A percentile compares a stretch with the other conserved stretches of the same genome.
phyloP scores from a whole-genome alignment of 2,113 vertebrate species.

The Aptenodytes forsteri region DNA sequence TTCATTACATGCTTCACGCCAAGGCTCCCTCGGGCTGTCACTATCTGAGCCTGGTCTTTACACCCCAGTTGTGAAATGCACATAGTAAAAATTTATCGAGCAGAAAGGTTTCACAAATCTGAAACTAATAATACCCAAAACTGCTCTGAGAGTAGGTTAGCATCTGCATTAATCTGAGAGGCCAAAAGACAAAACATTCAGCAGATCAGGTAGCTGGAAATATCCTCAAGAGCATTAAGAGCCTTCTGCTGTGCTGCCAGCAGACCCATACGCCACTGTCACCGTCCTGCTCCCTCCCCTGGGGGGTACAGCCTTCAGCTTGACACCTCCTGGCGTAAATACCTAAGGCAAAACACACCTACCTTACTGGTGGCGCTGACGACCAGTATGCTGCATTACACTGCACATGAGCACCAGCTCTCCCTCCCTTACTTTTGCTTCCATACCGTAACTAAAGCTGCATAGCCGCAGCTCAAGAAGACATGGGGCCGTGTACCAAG shows the following conservation, averaged over 20 bases:
- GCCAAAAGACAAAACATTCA: not conserved
- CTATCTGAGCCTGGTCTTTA: not conserved
- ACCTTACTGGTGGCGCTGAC: not conserved
- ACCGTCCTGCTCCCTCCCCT: not conserved
- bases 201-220: not conserved
- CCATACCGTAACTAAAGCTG: not conserved
- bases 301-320: not conserved
- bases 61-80: not conserved
- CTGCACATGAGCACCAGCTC: not conserved
- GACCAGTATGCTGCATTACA: accelerated
- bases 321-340: not conserved
- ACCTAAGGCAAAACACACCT: accelerated
- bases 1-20: not conserved
- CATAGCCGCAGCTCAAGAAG: accelerated
- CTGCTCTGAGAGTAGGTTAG: not conserved
- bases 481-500: accelerated
- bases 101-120: not conserved
- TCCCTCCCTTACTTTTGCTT: not conserved
- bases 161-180: not conserved
- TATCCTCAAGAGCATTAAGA: not conserved
- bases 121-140: not conserved
- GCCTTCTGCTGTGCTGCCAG: not conserved
- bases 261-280: not conserved
- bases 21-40: not conserved
- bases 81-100: not conserved